Evolutionary conservation across 2,797 vertebrate species (phyloP), one percentile per base, ranked within the genome.

Genomic region (Tauraco hartlaubi): DNA sequence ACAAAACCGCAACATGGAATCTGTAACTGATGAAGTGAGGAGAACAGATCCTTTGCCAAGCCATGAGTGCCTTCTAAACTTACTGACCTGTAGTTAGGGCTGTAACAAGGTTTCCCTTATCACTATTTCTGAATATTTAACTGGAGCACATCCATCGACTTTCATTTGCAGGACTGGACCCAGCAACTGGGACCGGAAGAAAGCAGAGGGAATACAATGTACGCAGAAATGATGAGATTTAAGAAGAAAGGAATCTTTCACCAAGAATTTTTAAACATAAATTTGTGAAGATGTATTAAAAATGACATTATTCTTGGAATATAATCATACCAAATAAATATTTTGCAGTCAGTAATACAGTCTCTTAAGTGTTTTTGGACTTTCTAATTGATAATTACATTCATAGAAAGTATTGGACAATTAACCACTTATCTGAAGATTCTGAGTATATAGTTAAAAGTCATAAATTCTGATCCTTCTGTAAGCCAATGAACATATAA

Each of bases 51-150:
- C n/a, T 80, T 58, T 58, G 25, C 12, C 48, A 76, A 79, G n/a
- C 0, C 1, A 13, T 1, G 18, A 66, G 8, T 2, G 9, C 20
- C 22, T 59, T 64, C 35, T 22, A 69, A 80, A 23, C 28, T 15
- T 55, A 11, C 18, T 46, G 28, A 25, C 39, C 41, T 13, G 11
- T 15, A 49, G 20, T n/a, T 28, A 44, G 37, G 39, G 13, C 37
- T 52, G 17, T 35, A 51, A 77, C 4, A 26, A 61, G 15, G 6
- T 49, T 71, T 68, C 21, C 20, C 41, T 46, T n/a, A 2, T 35
- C 15, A 4, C 3, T n/a, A 0, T 43, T 83, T n/a, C 58, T 67
- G 19, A 75, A n/a, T 72, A 61, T 39, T 73, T 71, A 58, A 52
- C n/a, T 51, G 29, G 9, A 78, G 9, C 8, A 46, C 5, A 63